These are phyloP conservation scores for Dipodomys stephensi DNA, from an alignment of 2,113 vertebrate species.

Conservation along the genomic window DNA sequence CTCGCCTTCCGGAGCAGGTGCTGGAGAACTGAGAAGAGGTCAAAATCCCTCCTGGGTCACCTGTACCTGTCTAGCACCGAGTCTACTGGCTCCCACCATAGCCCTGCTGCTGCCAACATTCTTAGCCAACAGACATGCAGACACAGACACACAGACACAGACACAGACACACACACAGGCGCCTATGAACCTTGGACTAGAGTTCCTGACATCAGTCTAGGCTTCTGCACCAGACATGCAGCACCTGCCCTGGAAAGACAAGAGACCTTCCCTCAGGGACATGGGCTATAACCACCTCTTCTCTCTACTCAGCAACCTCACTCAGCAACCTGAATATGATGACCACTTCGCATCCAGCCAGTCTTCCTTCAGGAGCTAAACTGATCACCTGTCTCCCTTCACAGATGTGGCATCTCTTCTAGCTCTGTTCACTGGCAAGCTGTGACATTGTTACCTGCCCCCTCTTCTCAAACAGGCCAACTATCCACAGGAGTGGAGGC, in stretches of 20 bases:
- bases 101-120: background rate
- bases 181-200: background rate
- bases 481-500: background rate
- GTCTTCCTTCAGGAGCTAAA: background rate
- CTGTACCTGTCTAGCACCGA: background rate
- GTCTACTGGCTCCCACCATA: background rate
- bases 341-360: background rate
- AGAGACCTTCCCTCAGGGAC: background rate
- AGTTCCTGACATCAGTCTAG: background rate
- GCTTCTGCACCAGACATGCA: background rate
- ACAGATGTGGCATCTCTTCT: background rate
- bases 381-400: background rate
- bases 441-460: accelerated
- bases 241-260: background rate
- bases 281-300: background rate
- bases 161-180: background rate
- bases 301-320: background rate
- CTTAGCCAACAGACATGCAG: background rate
- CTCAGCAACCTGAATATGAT: background rate
- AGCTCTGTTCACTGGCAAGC: background rate
- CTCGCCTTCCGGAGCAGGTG: background rate
- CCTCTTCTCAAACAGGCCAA: background rate
- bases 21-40: background rate
- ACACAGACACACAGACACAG: background rate
- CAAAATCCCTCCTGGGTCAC: background rate